phyloP scores from a whole-genome alignment of 2,888 invertebrate genomes.

The Noctua janthe region DNA sequence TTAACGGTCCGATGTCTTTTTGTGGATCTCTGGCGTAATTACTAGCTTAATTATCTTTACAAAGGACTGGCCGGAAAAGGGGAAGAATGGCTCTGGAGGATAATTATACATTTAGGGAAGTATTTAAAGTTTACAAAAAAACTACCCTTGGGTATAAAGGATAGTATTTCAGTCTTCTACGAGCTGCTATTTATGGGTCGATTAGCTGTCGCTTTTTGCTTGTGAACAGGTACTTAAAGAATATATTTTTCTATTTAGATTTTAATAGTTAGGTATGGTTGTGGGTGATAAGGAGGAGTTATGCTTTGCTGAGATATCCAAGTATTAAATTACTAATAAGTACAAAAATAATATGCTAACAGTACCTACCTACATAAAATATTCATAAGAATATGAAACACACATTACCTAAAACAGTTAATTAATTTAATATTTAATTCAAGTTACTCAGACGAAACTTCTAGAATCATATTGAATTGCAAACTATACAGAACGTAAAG shows the following conservation, averaged over 20 bases:
- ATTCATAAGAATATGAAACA: not conserved
- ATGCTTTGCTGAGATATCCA: not conserved
- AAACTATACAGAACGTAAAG: constrained; percentile 36
- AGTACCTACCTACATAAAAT: not conserved
- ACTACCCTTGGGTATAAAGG: constrained; percentile 31
- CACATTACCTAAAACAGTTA: not conserved
- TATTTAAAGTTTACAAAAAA: constrained; percentile 41
- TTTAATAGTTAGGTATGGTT: not conserved
- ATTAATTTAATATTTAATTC: constrained; percentile 18
- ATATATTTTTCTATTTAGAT: not conserved
- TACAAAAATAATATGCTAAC: not conserved
- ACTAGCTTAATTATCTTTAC: constrained; percentile 44
- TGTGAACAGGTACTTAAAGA: not conserved
- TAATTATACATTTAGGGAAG: constrained; percentile 46
- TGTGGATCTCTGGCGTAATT: constrained; percentile 40
- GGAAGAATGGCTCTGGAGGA: constrained; percentile 34
- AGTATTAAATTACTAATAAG: not conserved
- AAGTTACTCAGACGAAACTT: constrained; percentile 30
- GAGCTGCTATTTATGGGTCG: constrained; percentile 1
- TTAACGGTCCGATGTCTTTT: constrained; percentile 33
- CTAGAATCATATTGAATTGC: constrained; percentile 44
- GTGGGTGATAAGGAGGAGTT: not conserved
- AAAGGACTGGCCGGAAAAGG: constrained; percentile 45
- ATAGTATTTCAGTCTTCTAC: not conserved
- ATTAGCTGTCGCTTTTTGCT: not conserved